Base-by-base conservation (phyloP, 2,113 vertebrate species). In the Passer montanus region DNA sequence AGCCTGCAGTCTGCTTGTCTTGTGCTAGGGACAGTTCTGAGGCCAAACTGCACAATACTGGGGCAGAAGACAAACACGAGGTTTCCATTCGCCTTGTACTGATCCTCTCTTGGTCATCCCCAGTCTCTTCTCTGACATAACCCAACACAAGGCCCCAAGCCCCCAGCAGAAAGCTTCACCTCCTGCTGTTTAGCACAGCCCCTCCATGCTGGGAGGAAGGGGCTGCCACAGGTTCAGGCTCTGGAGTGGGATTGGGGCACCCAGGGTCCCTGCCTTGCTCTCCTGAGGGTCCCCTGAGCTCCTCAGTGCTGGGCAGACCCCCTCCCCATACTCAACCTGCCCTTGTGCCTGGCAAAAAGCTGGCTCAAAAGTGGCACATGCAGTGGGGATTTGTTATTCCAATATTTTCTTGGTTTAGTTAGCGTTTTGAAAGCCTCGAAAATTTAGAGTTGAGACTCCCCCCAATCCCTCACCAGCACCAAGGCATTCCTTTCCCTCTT, bases 11-110 rank as follows among this genome's bases (percentile, higher is more conserved):
- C 39, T 79, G 26, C 13, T 79, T 49, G 5, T 13, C 23, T 11
- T 27, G 7, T n/a, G 27, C 4, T n/a, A 73, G 43, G 49, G 30
- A n/a, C 23, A 20, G 9, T 39, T 46, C 16, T 1, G 10, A 58
- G 67, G 15, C 26, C 62, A 94, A 85, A 62, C 21, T 33, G 6
- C 1, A 0, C 0, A 0, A 43, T 26, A 13, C 0, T 21, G 33
- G 41, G 53, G 21, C 47, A 79, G 35, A 56, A 46, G 7, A 4
- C 2, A 20, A 86, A 83, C 10, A 3, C 0, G 1, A 79, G 11
- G 7, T 56, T 69, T 73, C 23, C 17, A 6, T 55, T 93, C 16
- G 37, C 23, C 27, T 60, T 1, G 0, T 10, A 2, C 14, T 50
- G 10, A 6, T 27, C 41, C 31, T 84, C 41, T 44, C 47, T 70